phyloP scores from a whole-genome alignment of 1,140 invertebrate genomes.

The Calosoma granatense region DNA sequence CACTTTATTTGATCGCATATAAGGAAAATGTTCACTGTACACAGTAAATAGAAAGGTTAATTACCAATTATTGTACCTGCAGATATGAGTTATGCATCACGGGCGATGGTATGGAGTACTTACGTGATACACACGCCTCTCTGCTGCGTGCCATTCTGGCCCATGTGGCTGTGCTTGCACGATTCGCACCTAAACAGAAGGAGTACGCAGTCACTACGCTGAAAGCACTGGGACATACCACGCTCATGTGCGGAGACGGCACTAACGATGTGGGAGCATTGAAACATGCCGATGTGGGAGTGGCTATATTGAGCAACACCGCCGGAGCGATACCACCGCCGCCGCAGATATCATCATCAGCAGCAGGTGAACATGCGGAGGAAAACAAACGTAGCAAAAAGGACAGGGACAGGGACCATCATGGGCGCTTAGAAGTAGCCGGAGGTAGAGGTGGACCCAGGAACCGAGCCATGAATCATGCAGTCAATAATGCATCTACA shows the following conservation, averaged over 20 bases:
- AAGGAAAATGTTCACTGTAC: too few relatives aligned
- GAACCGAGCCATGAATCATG: not conserved
- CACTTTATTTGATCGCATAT: too few relatives aligned
- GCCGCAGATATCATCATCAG: not conserved
- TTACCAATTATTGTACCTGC: too few relatives aligned
- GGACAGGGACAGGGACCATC: not conserved
- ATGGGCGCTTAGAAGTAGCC: too few relatives aligned
- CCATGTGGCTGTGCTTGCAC: conserved; percentile 79
- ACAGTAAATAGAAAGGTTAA: too few relatives aligned
- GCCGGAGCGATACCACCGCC: conserved; percentile 49
- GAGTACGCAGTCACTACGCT: conserved; percentile 87
- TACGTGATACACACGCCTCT: conserved; percentile 51
- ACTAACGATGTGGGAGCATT: conserved; percentile 99
- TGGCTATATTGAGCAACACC: conserved; percentile 61
- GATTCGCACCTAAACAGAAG: conserved; percentile 95
- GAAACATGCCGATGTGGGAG: conserved; percentile 95
- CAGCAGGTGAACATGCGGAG: not conserved
- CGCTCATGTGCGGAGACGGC: conserved; percentile 99
- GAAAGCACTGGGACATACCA: conserved; percentile 78
- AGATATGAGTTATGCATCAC: conserved; percentile 87
- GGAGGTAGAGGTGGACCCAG: not conserved
- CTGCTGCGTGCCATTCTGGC: conserved; percentile 70
- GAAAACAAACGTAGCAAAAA: not conserved
- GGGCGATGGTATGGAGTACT: conserved; percentile 74
- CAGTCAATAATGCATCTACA: not conserved